Evolutionary conservation across 2,888 invertebrate species (phyloP), one percentile per base, ranked within the genome.

Genomic region (Cryptosula pallasiana): DNA sequence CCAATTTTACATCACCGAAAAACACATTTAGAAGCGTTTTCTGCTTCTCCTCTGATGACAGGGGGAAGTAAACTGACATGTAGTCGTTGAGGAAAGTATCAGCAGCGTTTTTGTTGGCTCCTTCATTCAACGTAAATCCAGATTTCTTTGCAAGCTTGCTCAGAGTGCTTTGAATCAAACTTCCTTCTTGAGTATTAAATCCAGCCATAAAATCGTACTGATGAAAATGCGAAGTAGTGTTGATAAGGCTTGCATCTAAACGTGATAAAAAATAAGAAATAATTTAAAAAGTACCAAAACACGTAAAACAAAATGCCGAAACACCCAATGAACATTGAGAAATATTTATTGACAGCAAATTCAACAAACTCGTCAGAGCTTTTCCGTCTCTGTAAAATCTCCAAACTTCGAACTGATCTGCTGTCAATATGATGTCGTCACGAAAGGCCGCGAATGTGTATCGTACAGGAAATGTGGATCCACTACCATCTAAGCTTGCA

Each of bases 121-220:
- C 63, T 2, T 63, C 63, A 9, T 27, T 16, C 9, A 63, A 25
- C 2, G 63, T 63, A 27, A 63, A 63, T 27, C 34, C 34, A 9
- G 3, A 5, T 27, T 9, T 5, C 32, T 27, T 25, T 13, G 63
- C 63, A 16, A 63, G 63, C 27, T 32, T 63, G 32, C 9, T 9
- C 13, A 63, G 5, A n/a, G 27, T 32, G 5, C 29, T 9, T 13
- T 23, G 63, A 32, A 63, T 63, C 29, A 63, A n/a, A 63, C 32
- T 63, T 2, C 63, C 63, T 32, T 63, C 63, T 32, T 63, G 63
- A 5, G 63, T 63, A 32, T 63, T 63, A 32, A 63, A 63, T 5
- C 63, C 63, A 29, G 25, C 63, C 63, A 63, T 27, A 16, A 25
- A 34, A n/a, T 63, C 63, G n/a, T 63, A 63, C 3, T 20, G 27